Evolutionary conservation across 2,888 invertebrate genomes (phyloP), one percentile per base, ranked within the genome.

Genomic region (Thecophora atra): DNA sequence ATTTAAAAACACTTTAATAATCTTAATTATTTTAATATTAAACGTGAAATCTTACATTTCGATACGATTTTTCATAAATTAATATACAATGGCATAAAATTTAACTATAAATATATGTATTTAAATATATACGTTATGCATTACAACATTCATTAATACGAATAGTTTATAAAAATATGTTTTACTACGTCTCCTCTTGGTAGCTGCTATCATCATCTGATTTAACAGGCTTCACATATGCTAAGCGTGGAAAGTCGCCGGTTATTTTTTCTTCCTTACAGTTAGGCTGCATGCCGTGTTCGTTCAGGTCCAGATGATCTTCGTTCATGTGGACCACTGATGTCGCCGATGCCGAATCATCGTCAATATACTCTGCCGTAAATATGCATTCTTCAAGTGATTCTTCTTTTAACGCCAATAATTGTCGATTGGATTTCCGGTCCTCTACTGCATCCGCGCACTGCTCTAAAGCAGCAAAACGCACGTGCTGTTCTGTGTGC

Each of bases 401-500:
- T 0, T 70, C 73, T 1, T 72, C 30, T 17, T 74, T 74, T 13
- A 73, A 67, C 37, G 66, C 68, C 30, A 21, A 51, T 26, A 73
- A 44, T 8, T 26, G n/a, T n/a, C n/a, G 47, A 13, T 47, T 28
- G 15, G 63, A 44, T n/a, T 56, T 51, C n/a, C 19, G 5, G 1
- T 70, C 30, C 3, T 21, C 56, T 51, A 17, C 17, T 58, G 52
- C 37, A 72, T 63, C 66, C 17, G 13, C n/a, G 0, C 13, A 7
- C 24, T 69, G 19, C 1, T n/a, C 47, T 2, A 64, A 47, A 0
- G 17, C 21, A 24, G 58, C 63, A 19, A 42, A 58, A 2, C 72
- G 70, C 17, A 42, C 73, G 74, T 86, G 86, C n/a, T 81, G 81
- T n/a, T 78, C 79, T 71, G 82, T 71, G 70, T 86, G 86, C 3